Evolutionary conservation across 1,140 invertebrate genomes (phyloP), one percentile per base, ranked within the genome.

Genomic region (Drosophila bocki): DNA sequence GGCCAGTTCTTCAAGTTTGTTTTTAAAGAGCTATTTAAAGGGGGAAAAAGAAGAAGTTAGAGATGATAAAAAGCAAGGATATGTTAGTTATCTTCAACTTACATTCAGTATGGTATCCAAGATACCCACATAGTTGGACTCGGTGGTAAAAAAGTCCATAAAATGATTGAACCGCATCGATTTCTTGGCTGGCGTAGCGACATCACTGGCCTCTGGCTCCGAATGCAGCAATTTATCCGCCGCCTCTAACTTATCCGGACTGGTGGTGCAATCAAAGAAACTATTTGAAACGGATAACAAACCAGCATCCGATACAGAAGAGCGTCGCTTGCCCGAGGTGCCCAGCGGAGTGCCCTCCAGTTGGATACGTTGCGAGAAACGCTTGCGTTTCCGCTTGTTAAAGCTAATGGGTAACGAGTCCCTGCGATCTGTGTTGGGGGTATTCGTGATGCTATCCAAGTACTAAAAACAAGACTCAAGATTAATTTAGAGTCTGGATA

Each of bases 41-140:
- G 8, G 8, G 9, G 7, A 2, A 37, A 37, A 9, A 6, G n/a
- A 4, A 0, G 1, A 3, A 19, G n/a, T 33, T 33, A 50, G 8
- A 33, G 0, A 9, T 3, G 29, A 17, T 17, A 0, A 17, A n/a
- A 9, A 8, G 41, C 8, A 7, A n/a, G 9, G 9, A 35, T 3
- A 12, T 17, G 0, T 0, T 11, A 11, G n/a, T 9, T 4, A 42
- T 19, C 11, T 37, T 13, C 12, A 26, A 51, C 84, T 42, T 69
- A 98, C 97, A 91, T 96, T 97, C 84, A 98, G 95, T 68, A 99
- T 98, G 45, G 98, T 99, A 80, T 97, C 95, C 64, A 99, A 94
- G 86, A 99, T 99, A 54, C 96, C 96, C 48, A 99, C 98, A 94
- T 99, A 99, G 94, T 99, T 99, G 37, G 95, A 97, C 93, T 99